These are phyloP conservation scores for Myotis lucifugus DNA, from an alignment of 2,113 vertebrate species.

Conservation along the genomic window DNA sequence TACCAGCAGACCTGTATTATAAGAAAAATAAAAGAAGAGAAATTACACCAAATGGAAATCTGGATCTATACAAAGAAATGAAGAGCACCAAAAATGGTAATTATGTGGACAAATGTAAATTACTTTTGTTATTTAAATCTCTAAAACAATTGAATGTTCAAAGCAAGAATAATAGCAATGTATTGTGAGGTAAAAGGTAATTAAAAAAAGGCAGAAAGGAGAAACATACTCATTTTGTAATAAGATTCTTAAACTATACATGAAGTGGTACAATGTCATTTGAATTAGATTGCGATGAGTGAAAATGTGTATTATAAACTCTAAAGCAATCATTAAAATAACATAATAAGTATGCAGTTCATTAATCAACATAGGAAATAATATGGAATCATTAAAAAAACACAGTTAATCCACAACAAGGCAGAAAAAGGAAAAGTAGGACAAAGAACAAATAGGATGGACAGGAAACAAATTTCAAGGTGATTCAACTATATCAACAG, in stretches of 20 bases:
- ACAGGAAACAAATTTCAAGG: background rate
- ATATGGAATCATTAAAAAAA: background rate
- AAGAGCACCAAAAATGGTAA: background rate
- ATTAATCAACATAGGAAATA: background rate
- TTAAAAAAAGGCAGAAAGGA: background rate
- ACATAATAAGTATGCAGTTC: background rate
- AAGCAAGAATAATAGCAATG: background rate
- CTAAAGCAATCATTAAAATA: background rate
- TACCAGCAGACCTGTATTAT: background rate
- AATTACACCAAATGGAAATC: background rate
- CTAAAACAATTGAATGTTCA: slow-evolving; percentile 3
- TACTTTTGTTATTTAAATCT: slow-evolving; percentile 40
- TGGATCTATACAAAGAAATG: background rate
- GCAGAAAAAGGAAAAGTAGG: background rate
- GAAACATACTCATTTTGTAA: background rate
- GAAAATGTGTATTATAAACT: background rate
- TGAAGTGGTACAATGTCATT: background rate
- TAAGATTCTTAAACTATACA: background rate
- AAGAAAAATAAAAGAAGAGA: background rate
- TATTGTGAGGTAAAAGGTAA: background rate
- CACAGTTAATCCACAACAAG: background rate
- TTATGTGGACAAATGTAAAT: background rate
- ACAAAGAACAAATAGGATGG: background rate
- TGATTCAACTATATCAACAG: background rate
- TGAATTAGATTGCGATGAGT: background rate